phyloP scores from a whole-genome alignment of 92 coral and sea anemone species.

The Umimayanthus kanabou region DNA sequence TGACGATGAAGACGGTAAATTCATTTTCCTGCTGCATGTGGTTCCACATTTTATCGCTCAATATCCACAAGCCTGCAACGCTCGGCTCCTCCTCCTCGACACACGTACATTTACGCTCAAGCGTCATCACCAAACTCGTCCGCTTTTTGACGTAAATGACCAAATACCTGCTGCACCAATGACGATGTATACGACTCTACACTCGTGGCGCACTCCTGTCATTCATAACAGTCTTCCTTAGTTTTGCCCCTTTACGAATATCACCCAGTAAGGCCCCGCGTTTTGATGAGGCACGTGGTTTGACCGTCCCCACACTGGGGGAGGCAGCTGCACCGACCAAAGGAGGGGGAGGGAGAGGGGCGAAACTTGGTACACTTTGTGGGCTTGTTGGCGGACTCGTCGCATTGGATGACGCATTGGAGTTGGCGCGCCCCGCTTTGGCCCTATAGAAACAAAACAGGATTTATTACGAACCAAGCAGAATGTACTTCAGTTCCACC shows the following conservation, averaged over 20 bases:
- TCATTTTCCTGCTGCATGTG: too few species aligned
- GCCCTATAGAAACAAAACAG: not conserved
- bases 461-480: not conserved
- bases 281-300: constrained; percentile 38
- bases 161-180: not conserved
- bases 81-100: too few species aligned
- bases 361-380: not conserved
- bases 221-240: constrained; percentile 66
- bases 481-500: too few species aligned
- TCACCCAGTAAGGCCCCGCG: constrained; percentile 80
- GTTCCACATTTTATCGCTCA: too few species aligned
- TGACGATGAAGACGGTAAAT: not conserved
- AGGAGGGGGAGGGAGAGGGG: constrained; percentile 31
- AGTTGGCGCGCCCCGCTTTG: constrained; percentile 7
- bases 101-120: too few species aligned
- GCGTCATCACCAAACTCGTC: too few species aligned
- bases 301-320: constrained; percentile 1
- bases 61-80: too few species aligned
- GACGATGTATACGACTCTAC: not conserved
- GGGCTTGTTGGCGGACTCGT: constrained; percentile 8
- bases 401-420: constrained; percentile 5
- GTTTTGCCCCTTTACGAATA: constrained; percentile 78
- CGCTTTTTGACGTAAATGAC: too few species aligned
- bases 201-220: constrained; percentile 89
- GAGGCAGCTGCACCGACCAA: not conserved